Evolutionary conservation across 2,797 vertebrate genomes (phyloP).

Genomic region (Oryzias sinensis): DNA sequence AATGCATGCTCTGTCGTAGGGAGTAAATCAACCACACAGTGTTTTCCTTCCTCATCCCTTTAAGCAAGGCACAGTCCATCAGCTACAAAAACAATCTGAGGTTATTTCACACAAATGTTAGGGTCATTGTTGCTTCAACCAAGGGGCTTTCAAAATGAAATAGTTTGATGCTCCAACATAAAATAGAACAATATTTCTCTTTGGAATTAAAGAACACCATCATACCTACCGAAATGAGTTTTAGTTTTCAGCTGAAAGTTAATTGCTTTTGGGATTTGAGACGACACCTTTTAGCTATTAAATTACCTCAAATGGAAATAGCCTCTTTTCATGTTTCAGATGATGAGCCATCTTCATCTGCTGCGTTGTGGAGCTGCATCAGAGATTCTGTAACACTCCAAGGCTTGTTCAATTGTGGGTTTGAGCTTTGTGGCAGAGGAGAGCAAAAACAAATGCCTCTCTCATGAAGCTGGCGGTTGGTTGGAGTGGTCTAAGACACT

Average conservation of each 20-base stretch:
- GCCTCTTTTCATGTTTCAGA: constrained; percentile 18
- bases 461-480: constrained; percentile 46
- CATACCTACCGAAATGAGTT: constrained; percentile 32
- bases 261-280: constrained; percentile 39
- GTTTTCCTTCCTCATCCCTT: constrained; percentile 15
- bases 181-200: constrained; percentile 20
- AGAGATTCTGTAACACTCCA: constrained; percentile 31
- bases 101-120: constrained; percentile 40
- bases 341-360: constrained; percentile 28
- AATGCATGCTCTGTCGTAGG: constrained; percentile 29
- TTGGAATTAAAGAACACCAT: constrained; percentile 21
- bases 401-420: constrained; percentile 46
- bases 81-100: constrained; percentile 30
- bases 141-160: constrained; percentile 43
- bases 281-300: constrained; percentile 28
- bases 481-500: constrained; percentile 58
- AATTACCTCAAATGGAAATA: constrained; percentile 26
- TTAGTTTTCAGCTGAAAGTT: constrained; percentile 27
- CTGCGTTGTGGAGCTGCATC: constrained; percentile 14
- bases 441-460: constrained; percentile 51
- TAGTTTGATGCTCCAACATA: constrained; percentile 27
- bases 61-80: constrained; percentile 15
- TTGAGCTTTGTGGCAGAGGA: constrained; percentile 22
- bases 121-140: constrained; percentile 37
- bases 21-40: constrained; percentile 25